A percentile compares a stretch with the other conserved stretches of the same genome.
These are phyloP conservation scores for Zaprionus lachaisei DNA, from an alignment of 1,140 invertebrate genomes.

Conservation along the genomic window DNA sequence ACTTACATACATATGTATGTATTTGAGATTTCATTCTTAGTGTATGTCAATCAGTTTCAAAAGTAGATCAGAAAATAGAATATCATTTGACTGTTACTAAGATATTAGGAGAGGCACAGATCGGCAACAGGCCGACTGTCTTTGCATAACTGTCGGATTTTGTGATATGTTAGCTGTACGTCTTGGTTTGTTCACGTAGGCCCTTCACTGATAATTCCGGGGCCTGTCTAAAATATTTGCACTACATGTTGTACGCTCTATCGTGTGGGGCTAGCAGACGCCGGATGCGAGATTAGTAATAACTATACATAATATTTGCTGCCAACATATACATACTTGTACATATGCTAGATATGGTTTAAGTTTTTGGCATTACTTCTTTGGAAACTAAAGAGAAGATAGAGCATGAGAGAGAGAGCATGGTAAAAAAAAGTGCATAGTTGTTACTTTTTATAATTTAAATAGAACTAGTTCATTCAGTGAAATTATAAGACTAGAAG, in stretches of 20 bases:
- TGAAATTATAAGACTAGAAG: too few species aligned
- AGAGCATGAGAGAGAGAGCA: too few species aligned
- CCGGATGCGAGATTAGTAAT: neutral
- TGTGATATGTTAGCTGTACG: neutral
- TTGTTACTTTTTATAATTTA: too few species aligned
- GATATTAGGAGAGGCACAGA: neutral
- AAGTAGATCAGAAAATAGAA: neutral
- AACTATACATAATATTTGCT: neutral
- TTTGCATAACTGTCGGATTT: neutral
- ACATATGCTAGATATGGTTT: neutral
- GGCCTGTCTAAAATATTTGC: neutral
- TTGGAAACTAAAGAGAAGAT: neutral
- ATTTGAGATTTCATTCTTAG: too few species aligned
- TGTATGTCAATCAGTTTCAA: too few species aligned
- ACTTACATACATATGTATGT: too few species aligned
- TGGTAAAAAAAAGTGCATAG: too few species aligned
- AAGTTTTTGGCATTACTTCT: neutral
- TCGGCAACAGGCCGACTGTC: neutral
- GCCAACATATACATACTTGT: neutral
- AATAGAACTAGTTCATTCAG: neutral
- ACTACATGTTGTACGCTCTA: constrained; percentile 5
- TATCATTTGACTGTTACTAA: neutral
- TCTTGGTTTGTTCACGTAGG: constrained; percentile 5
- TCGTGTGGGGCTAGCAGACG: neutral
- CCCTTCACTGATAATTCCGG: neutral